These are phyloP conservation scores for Guaruba guarouba DNA, from an alignment of 2,113 vertebrate species.

Conservation along the genomic window DNA sequence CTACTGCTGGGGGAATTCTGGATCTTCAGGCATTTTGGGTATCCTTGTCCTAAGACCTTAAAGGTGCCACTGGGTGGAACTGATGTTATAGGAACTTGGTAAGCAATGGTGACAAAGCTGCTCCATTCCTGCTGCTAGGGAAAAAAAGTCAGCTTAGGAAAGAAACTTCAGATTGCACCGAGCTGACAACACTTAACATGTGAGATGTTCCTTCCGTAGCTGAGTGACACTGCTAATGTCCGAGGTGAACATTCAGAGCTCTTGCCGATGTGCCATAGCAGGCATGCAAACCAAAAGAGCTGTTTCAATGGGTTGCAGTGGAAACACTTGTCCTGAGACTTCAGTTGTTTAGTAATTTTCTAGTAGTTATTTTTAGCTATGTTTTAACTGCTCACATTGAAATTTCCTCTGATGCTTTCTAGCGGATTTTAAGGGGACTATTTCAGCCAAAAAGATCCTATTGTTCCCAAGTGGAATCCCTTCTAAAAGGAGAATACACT, in stretches of 20 bases:
- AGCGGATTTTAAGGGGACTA: not conserved
- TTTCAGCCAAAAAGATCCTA: not conserved
- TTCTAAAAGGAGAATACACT: not conserved
- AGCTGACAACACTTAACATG: not conserved
- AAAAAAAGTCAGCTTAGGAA: not conserved
- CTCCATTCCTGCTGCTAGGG: not conserved
- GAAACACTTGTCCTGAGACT: not conserved
- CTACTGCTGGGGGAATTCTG: not conserved
- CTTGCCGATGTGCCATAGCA: not conserved
- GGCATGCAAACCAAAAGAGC: not conserved
- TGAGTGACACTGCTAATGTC: not conserved
- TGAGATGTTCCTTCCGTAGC: not conserved
- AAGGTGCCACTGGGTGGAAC: not conserved
- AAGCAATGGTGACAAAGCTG: not conserved
- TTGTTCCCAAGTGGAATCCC: not conserved
- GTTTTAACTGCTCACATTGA: not conserved
- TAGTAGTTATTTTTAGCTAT: not conserved
- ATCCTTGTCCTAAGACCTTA: not conserved
- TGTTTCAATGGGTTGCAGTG: not conserved
- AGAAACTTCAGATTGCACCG: not conserved
- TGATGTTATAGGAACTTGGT: not conserved
- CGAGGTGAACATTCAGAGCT: not conserved
- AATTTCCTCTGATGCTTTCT: not conserved
- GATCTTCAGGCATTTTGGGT: not conserved
- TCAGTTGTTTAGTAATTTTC: not conserved